Conservation (phyloP, 1,140 invertebrate genomes). For the Watersipora subatra region DNA sequence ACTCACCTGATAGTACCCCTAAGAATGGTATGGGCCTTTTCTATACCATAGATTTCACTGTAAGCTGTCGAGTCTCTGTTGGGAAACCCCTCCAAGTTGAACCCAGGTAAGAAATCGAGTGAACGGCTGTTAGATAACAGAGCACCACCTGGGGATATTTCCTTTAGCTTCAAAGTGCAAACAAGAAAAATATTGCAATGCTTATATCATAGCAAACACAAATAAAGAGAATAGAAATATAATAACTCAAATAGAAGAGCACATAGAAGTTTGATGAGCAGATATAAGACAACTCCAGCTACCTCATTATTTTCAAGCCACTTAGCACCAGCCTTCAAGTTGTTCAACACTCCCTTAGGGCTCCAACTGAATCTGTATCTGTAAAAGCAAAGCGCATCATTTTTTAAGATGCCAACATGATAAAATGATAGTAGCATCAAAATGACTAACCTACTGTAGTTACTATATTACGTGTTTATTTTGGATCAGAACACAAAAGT, state of each 20-base stretch:
- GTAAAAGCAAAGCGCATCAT: constrained; percentile 5
- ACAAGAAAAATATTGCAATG: background rate
- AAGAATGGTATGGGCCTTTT: constrained; percentile 65
- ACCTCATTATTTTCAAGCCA: constrained; percentile 73
- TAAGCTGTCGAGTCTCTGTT: constrained; percentile 91
- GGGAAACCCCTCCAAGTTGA: constrained; percentile 86
- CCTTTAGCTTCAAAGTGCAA: constrained; percentile 53
- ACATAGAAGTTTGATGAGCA: no score
- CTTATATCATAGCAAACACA: background rate
- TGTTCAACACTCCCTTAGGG: constrained; percentile 74
- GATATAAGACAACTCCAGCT: no score
- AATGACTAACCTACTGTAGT: no score
- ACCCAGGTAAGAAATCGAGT: constrained; percentile 85
- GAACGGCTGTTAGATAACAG: constrained; percentile 63
- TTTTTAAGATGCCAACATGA: no score
- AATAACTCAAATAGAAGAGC: no score
- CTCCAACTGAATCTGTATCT: constrained; percentile 54
- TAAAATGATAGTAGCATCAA: no score
- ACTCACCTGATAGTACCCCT: constrained; percentile 80
- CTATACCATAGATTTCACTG: constrained; percentile 63
- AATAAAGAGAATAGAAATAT: no score
- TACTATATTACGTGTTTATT: no score
- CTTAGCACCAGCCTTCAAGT: constrained; percentile 72
- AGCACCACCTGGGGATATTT: constrained; percentile 74
- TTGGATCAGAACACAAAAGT: no score